Percentiles rank a stretch among this genome's conserved stretches.
phyloP scores from a whole-genome alignment of 1,140 invertebrate species.

The Chionoecetes opilio region DNA sequence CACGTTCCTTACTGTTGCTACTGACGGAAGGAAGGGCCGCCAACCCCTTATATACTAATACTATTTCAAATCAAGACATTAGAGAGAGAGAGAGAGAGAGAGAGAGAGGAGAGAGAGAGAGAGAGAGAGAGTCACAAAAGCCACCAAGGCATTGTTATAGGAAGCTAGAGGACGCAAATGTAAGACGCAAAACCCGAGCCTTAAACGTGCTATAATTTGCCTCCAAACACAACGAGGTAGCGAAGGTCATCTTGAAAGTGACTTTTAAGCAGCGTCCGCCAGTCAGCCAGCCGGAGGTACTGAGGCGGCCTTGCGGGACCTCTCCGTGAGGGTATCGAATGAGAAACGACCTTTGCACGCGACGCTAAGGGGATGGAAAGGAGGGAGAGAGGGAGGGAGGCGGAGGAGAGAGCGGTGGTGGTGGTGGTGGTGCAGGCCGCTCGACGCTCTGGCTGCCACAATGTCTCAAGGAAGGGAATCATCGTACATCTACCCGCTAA shows the following conservation, averaged over 20 bases:
- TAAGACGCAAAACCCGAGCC: background rate
- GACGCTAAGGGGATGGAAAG: background rate
- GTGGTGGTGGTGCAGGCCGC: background rate
- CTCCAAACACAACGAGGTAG: background rate
- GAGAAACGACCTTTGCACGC: conserved; percentile 35
- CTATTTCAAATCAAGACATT: background rate
- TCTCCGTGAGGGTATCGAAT: conserved; percentile 22
- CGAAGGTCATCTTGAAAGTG: background rate
- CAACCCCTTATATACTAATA: no score
- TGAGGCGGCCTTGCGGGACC: background rate
- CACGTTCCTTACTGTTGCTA: no score
- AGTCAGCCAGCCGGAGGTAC: no score
- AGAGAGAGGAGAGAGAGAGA: no score
- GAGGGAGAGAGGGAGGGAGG: conserved; percentile 10
- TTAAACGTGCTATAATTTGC: background rate
- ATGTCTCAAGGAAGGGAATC: conserved; percentile 48
- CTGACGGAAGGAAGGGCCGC: no score
- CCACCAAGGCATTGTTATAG: no score
- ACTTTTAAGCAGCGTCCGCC: no score
- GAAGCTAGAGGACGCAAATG: background rate
- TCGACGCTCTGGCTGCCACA: background rate
- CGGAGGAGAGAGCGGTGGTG: background rate
- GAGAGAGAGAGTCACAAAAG: no score
- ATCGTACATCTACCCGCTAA: conserved; percentile 62
- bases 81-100: no score